Percentiles rank a stretch among this genome's conserved stretches.
phyloP scores from a whole-genome alignment of 2,888 invertebrate genomes.

The Ashinkailepas kermadecensis region DNA sequence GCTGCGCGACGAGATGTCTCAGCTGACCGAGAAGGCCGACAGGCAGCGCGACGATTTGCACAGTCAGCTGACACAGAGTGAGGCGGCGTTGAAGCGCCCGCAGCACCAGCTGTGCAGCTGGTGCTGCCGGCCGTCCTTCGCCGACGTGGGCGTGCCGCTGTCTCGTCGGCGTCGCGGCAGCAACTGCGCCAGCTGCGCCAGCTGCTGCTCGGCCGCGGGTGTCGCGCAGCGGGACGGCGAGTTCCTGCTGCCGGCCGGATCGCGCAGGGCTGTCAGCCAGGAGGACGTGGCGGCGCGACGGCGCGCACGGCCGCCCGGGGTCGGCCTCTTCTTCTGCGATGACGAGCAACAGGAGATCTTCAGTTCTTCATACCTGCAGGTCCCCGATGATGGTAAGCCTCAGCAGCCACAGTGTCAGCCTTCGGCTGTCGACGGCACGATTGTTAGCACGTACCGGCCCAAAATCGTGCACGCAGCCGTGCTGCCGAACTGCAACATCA shows the following conservation, averaged over 20 bases:
- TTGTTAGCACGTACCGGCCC: too few relatives aligned
- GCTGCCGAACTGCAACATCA: too few relatives aligned
- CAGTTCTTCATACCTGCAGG: slow-evolving; percentile 65
- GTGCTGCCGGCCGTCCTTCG: slow-evolving; percentile 17
- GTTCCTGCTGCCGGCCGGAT: neutral
- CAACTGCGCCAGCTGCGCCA: neutral
- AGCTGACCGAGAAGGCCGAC: neutral
- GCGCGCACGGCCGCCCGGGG: slow-evolving; percentile 28
- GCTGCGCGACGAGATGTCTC: neutral
- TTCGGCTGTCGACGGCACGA: too few relatives aligned
- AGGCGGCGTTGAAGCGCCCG: neutral
- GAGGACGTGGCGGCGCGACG: neutral
- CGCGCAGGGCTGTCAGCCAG: neutral
- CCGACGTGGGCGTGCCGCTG: neutral
- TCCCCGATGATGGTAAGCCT: slow-evolving; percentile 48
- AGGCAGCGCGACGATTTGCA: neutral
- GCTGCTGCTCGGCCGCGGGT: neutral
- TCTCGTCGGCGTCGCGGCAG: neutral
- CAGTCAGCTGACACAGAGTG: neutral
- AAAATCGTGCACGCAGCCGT: too few relatives aligned
- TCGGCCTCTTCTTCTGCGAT: slow-evolving; percentile 55
- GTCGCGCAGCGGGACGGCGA: neutral
- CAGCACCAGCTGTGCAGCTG: neutral
- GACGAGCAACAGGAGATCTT: slow-evolving; percentile 81
- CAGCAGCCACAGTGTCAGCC: too few relatives aligned